Percentiles rank a stretch among this genome's conserved stretches.
These are phyloP conservation scores for Mechanitis messenoides DNA, from an alignment of 2,888 invertebrate species.

Conservation along the genomic window DNA sequence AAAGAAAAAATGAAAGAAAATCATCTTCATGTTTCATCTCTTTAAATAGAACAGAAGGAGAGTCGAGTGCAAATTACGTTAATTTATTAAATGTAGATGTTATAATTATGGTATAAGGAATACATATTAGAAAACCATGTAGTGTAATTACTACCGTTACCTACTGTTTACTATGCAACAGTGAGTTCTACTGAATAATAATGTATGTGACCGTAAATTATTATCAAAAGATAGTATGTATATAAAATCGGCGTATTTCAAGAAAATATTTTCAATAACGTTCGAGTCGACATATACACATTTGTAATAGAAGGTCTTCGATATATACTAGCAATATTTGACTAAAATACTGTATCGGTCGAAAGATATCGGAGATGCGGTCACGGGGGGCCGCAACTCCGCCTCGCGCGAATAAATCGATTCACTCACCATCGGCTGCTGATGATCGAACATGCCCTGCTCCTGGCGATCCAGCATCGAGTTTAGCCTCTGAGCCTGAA, in stretches of 20 bases:
- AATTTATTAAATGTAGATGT: too few relatives aligned
- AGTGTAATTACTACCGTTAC: too few relatives aligned
- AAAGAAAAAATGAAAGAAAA: too few relatives aligned
- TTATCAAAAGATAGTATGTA: background rate
- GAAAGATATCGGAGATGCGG: too few relatives aligned
- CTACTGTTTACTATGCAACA: background rate
- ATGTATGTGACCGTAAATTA: background rate
- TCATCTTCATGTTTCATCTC: too few relatives aligned
- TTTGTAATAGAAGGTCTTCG: too few relatives aligned
- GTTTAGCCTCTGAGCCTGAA: constrained; percentile 78
- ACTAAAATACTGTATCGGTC: background rate
- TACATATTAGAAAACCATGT: too few relatives aligned
- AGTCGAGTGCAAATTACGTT: too few relatives aligned
- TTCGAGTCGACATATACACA: background rate
- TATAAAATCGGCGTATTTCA: background rate
- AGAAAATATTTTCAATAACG: background rate
- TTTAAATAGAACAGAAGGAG: too few relatives aligned
- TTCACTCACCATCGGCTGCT: constrained; percentile 69
- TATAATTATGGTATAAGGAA: too few relatives aligned
- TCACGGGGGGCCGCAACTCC: too few relatives aligned
- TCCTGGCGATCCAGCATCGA: constrained; percentile 84
- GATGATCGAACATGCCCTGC: constrained; percentile 74
- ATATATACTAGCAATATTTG: too few relatives aligned
- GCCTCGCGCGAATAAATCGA: background rate
- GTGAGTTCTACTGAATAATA: constrained; percentile 1